Base-by-base conservation (phyloP, 1,140 invertebrate genomes). In the Drosophila baimaii region DNA sequence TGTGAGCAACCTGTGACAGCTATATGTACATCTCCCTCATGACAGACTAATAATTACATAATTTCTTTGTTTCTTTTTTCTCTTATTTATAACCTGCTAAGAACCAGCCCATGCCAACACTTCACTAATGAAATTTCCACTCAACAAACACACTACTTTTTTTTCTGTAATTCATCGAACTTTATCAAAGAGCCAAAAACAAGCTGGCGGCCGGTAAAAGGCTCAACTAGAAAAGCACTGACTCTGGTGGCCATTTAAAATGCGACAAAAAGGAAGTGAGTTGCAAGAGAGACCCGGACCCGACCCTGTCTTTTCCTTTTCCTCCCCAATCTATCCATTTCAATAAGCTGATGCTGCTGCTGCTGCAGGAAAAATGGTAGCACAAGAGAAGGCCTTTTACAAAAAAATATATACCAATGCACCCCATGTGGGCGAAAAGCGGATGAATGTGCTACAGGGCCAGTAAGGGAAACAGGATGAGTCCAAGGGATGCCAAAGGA, bases 191-290 rank as follows among this genome's bases (percentile, higher is more conserved):
- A 49, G 17, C 31, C 31, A 8, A 44, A 3, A 19, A 25, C 5
- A 4, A 19, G n/a, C 17, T 46, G 62, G 33, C 43, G 65, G 61
- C 47, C 51, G 71, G 58, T 58, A 68, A 51, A 49, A 61, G 55
- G 17, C 8, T 29, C 9, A 29, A 19, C 13, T 6, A 33, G 29
- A 13, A 59, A 49, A 35, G 7, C 44, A 70, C 41, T 10, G 25
- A 29, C 6, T 52, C 37, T 17, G 57, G 37, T 63, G 41, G 1
- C 61, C 44, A 64, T 64, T 49, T 49, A 68, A 49, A 84, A 63
- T 86, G 68, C 77, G 61, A 81, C 73, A 66, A 81, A 81, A 77
- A 81, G 73, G 73, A 85, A 85, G 78, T 66, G 19, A 54, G 51
- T 43, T 52, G 31, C 57, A 37, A 10, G n/a, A 25, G 29, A 31